phyloP scores from a whole-genome alignment of 2,888 invertebrate genomes.

The Pyralis farinalis region DNA sequence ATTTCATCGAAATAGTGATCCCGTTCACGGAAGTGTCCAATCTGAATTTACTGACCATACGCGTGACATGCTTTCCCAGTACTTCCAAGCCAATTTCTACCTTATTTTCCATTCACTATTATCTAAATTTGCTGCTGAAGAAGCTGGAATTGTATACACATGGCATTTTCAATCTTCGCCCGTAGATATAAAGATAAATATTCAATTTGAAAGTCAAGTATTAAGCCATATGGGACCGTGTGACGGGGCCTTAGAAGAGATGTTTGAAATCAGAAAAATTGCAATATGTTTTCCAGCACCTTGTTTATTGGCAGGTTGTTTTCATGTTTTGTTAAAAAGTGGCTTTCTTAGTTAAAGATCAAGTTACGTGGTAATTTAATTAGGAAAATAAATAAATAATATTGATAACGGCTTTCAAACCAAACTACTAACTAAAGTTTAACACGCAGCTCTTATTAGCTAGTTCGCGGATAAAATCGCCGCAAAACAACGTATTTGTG shows the following conservation, averaged over 20 bases:
- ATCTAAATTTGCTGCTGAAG: neutral
- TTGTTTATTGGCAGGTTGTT: no score
- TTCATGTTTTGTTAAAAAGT: no score
- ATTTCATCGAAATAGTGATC: constrained; percentile 55
- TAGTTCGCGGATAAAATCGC: no score
- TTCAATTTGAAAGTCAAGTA: constrained; percentile 20
- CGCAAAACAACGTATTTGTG: no score
- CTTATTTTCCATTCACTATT: neutral
- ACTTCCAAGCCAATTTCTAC: constrained; percentile 4
- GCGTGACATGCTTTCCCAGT: constrained; percentile 22
- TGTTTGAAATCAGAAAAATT: constrained; percentile 34
- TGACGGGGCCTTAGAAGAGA: constrained; percentile 29
- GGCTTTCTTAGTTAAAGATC: no score
- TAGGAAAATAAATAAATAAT: no score
- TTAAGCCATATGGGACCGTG: constrained; percentile 17
- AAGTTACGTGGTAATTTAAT: no score
- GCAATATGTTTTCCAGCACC: constrained; percentile 11
- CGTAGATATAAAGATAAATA: constrained; percentile 28
- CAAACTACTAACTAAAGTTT: no score
- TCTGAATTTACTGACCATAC: constrained; percentile 53
- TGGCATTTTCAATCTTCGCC: constrained; percentile 27
- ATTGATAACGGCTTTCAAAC: no score
- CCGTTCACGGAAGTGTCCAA: constrained; percentile 36
- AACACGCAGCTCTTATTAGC: no score
- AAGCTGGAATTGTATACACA: neutral